Conservation (phyloP, 2,888 invertebrate genomes). For the Xestoiulus laeticollis region DNA sequence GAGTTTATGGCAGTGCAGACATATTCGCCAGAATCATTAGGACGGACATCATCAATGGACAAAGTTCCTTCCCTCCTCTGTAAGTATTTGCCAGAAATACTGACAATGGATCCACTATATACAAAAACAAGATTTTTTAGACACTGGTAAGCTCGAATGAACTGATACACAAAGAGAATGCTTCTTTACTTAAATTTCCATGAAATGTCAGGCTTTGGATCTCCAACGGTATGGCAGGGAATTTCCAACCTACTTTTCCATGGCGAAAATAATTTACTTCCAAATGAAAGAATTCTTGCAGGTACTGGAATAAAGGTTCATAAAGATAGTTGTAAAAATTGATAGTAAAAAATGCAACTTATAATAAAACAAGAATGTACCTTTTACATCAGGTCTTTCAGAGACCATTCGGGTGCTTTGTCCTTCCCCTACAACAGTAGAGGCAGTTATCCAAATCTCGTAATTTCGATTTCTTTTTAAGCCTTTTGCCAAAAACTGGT, state of each 20-base stretch:
- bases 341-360: not conserved
- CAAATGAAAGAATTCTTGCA: conserved; percentile 52
- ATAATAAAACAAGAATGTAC: conserved; percentile 51
- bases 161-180: not conserved
- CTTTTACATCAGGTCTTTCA: conserved; percentile 59
- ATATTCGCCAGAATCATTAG: conserved; percentile 53
- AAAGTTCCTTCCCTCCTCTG: conserved; percentile 45
- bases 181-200: conserved; percentile 61
- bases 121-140: not conserved
- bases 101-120: conserved; percentile 28
- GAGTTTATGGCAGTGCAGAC: conserved; percentile 50
- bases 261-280: conserved; percentile 58
- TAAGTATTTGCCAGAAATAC: conserved; percentile 1
- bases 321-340: not conserved
- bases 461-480: conserved; percentile 69
- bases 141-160: not conserved
- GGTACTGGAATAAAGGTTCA: conserved; percentile 47
- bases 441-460: conserved; percentile 72
- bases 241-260: conserved; percentile 62
- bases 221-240: conserved; percentile 62
- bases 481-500: conserved; percentile 61
- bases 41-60: conserved; percentile 31
- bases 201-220: conserved; percentile 60
- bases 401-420: conserved; percentile 58
- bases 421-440: conserved; percentile 72